Base-by-base conservation (phyloP, 2,888 invertebrate genomes). In the Andrena bucephala region DNA sequence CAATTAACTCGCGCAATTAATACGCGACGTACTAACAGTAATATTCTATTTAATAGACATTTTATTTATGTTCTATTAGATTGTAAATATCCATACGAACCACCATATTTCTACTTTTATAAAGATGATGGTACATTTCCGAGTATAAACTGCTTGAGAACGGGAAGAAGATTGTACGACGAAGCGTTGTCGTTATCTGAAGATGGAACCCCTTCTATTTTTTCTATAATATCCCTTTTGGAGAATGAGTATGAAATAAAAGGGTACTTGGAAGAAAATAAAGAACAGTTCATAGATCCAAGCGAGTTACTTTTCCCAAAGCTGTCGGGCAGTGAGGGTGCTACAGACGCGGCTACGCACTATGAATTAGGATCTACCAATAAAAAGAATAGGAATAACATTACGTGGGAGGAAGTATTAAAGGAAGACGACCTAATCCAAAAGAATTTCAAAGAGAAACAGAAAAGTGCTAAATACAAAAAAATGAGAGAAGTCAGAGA, bases 151-250 rank as follows among this genome's bases (percentile, higher is more conserved):
- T 96, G 96, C 85, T 94, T 97, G 68, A 96, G 96, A 91, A 95
- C 97, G 84, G 96, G 96, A 2, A 95, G 96, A 77, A 95, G 95
- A 87, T 94, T 97, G 63, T 94, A 96, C 84, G 95, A 96, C n/a
- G 97, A 97, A 94, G 97, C 97, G 0, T 94, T 95, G 85, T 91
- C 93, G 27, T 94, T 96, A 77, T 96, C 97, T 5, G 94, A 94
- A 83, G 96, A 96, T 90, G 97, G 97, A 74, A 96, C 96, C 92
- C 96, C 97, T 0, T 96, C 96, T 89, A 95, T 97, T 86, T 97
- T 96, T 91, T 96, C 96, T 1, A 94, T 97, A 87, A 96, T 96
- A 16, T 96, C 97, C 93, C 93, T 97, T 67, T 92, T 97, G 52
- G 96, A 96, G 92, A 96, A 96, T 89, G 96, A 96, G 91, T 95